Evolutionary conservation across 2,797 vertebrate genomes (phyloP).

Genomic region (Notolabrus celidotus): DNA sequence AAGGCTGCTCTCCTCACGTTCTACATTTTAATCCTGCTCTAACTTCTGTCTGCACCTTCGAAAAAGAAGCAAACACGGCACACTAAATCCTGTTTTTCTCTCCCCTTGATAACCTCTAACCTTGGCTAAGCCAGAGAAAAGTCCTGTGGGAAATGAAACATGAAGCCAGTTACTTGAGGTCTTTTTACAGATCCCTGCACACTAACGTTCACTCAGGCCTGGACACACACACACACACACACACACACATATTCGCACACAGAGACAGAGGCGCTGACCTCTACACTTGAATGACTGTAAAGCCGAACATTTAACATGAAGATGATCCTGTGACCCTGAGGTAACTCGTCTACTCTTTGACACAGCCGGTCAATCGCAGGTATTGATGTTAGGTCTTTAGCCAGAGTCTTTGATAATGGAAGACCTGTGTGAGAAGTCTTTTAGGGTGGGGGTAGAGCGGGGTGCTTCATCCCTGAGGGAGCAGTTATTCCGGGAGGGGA

Average conservation of each 20-base stretch:
- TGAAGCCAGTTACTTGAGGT: constrained; percentile 70
- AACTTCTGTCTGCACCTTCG: constrained; percentile 51
- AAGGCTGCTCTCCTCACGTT: constrained; percentile 19
- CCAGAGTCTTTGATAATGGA: constrained; percentile 64
- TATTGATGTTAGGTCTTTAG: constrained; percentile 68
- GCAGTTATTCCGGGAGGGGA: constrained; percentile 65
- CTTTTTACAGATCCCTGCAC: constrained; percentile 65
- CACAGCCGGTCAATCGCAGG: constrained; percentile 49
- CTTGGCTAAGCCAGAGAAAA: constrained; percentile 69
- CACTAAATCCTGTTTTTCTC: constrained; percentile 68
- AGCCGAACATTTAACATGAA: constrained; percentile 62
- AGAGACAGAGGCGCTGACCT: constrained; percentile 42
- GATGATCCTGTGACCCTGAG: constrained; percentile 58
- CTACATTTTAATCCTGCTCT: constrained; percentile 47
- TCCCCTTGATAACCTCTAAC: constrained; percentile 73
- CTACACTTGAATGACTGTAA: constrained; percentile 46
- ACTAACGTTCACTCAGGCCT: constrained; percentile 45
- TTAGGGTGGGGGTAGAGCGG: neutral
- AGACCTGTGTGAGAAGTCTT: constrained; percentile 52
- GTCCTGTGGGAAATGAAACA: constrained; percentile 74
- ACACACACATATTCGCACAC: constrained; percentile 27
- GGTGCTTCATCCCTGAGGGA: constrained; percentile 51
- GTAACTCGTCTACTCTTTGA: constrained; percentile 51
- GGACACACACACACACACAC: constrained; percentile 23
- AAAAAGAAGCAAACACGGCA: constrained; percentile 54